Evolutionary conservation across 2,797 vertebrate genomes (phyloP).

Genomic region (Platyrinchus mystaceus): DNA sequence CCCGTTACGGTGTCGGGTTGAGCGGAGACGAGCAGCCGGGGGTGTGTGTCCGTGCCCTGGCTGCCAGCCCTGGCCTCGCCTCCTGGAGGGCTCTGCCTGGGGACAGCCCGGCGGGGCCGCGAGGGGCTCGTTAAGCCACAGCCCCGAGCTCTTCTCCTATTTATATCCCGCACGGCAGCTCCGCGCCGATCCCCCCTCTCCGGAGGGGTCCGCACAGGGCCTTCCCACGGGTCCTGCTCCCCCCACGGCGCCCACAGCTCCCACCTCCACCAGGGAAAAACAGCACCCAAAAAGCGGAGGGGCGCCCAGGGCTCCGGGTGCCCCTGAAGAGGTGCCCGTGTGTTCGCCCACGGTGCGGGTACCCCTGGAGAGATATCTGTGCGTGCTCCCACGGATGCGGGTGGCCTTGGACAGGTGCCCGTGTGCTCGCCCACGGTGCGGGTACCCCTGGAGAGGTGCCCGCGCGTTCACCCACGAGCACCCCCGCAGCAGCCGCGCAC

Average conservation of each 20-base stretch:
- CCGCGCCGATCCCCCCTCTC: not conserved
- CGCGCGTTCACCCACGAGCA: not conserved
- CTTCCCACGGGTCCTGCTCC: not conserved
- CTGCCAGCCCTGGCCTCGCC: not conserved
- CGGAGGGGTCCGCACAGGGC: not conserved
- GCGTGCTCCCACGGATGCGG: not conserved
- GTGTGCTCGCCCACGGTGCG: not conserved
- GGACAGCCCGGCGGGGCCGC: not conserved
- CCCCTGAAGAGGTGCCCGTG: not conserved
- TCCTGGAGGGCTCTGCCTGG: not conserved
- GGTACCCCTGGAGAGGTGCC: too few species aligned
- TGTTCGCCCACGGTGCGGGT: not conserved
- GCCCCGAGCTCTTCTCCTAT: not conserved
- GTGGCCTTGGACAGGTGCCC: too few species aligned
- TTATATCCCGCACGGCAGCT: not conserved
- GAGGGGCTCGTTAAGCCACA: not conserved
- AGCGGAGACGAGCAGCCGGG: not conserved
- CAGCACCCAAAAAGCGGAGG: rapidly evolving
- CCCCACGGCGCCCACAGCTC: not conserved
- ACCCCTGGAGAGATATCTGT: too few species aligned
- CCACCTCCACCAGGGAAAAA: not conserved
- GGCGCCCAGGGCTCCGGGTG: too few species aligned
- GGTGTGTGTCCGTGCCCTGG: not conserved
- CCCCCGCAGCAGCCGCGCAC: not conserved
- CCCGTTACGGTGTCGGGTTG: not conserved